phyloP scores from a whole-genome alignment of 2,797 vertebrate genomes.

The Megalops cyprinoides region DNA sequence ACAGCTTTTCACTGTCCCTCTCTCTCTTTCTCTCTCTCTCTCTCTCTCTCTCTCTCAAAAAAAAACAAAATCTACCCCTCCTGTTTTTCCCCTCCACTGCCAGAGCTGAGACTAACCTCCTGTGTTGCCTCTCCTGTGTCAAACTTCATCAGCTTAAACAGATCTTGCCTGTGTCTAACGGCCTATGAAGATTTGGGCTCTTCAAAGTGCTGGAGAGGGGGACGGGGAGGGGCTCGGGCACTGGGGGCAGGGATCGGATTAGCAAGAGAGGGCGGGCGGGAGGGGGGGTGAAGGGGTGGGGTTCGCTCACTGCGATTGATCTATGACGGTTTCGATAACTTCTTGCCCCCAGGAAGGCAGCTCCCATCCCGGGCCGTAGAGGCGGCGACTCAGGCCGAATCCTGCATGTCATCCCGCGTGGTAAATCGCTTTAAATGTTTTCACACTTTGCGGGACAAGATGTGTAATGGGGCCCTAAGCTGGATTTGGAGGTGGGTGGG shows the following conservation, averaged over 20 bases:
- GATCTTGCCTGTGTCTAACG: not conserved
- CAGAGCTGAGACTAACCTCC: no score
- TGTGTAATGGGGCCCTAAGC: conserved; percentile 51
- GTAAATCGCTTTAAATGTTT: conserved; percentile 69
- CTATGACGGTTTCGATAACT: conserved; percentile 56
- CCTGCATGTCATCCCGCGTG: not conserved
- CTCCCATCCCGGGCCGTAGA: conserved; percentile 24
- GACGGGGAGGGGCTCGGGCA: no score
- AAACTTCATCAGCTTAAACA: no score
- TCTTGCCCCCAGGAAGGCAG: conserved; percentile 60
- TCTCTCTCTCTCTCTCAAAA: conserved; percentile 54
- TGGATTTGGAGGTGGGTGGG: not conserved
- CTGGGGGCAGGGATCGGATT: conserved; percentile 57
- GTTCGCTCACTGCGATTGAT: not conserved
- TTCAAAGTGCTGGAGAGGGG: no score
- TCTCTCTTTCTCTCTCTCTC: conserved; percentile 62
- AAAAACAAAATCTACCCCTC: no score
- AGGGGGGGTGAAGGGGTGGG: not conserved
- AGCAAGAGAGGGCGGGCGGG: conserved; percentile 25
- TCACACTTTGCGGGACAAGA: conserved; percentile 70
- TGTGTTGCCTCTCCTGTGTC: no score
- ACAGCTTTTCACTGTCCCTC: conserved; percentile 59
- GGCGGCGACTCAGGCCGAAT: conserved; percentile 18
- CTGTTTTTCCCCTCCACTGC: conserved; percentile 69
- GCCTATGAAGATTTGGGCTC: not conserved